Evolutionary conservation across 1,140 invertebrate species (phyloP).

Genomic region (Andrena cerasifolii): DNA sequence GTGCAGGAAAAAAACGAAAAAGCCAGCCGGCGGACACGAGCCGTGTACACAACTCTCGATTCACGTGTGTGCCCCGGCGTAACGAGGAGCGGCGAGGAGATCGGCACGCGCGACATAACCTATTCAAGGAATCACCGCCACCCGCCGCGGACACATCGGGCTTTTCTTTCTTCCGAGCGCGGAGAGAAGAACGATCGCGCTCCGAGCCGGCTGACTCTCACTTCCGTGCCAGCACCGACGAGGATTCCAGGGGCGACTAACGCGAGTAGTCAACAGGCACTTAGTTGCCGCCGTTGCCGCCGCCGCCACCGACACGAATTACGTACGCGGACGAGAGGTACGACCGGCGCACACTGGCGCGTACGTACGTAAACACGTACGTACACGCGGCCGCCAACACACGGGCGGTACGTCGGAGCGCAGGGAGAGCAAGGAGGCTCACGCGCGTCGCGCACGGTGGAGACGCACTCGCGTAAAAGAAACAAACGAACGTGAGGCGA

Average conservation of each 20-base stretch:
- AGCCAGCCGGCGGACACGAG: neutral
- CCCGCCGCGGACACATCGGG: no score
- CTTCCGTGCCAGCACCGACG: conserved; percentile 9
- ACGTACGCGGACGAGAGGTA: conserved; percentile 8
- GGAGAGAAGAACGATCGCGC: conserved; percentile 31
- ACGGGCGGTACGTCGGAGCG: no score
- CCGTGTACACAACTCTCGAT: conserved; percentile 16
- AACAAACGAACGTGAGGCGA: conserved; percentile 34
- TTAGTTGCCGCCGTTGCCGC: conserved; percentile 13
- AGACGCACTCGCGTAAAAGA: conserved; percentile 23
- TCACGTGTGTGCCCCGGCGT: conserved; percentile 19
- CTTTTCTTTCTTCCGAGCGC: conserved; percentile 25
- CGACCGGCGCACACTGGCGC: neutral
- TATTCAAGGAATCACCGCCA: conserved; percentile 36
- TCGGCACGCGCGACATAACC: conserved; percentile 47
- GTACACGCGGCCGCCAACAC: no score
- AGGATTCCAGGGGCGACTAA: conserved; percentile 43
- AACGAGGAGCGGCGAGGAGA: conserved; percentile 13
- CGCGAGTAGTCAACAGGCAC: conserved; percentile 39
- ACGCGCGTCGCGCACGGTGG: conserved; percentile 8
- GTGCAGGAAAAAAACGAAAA: neutral
- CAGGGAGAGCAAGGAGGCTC: neutral
- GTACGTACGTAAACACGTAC: no score
- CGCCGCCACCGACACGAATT: conserved; percentile 21
- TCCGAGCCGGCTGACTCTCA: conserved; percentile 8